phyloP scores from a whole-genome alignment of 2,888 invertebrate genomes.

The Periphyllus acericola region DNA sequence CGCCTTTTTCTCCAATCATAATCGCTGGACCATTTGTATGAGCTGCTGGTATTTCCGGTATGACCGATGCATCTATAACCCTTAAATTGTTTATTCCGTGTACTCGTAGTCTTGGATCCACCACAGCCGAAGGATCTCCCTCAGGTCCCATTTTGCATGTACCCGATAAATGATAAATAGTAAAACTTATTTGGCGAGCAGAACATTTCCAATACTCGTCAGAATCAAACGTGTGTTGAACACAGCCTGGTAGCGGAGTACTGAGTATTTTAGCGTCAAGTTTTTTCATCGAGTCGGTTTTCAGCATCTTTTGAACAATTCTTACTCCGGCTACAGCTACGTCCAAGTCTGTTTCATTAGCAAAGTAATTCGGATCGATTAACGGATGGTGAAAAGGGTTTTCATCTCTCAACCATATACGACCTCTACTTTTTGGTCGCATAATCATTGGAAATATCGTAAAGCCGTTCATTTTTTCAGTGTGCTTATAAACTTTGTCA shows the following conservation, averaged over 20 bases:
- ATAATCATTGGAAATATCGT: constrained; percentile 74
- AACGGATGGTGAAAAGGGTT: constrained; percentile 76
- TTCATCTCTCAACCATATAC: constrained; percentile 73
- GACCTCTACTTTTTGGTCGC: constrained; percentile 77
- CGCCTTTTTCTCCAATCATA: constrained; percentile 78
- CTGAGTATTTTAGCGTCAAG: constrained; percentile 71
- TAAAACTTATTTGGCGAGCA: constrained; percentile 72
- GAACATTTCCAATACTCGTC: constrained; percentile 77
- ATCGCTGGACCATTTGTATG: constrained; percentile 77
- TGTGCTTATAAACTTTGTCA: constrained; percentile 68
- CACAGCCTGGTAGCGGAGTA: constrained; percentile 72
- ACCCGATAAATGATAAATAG: constrained; percentile 75
- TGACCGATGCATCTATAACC: constrained; percentile 77
- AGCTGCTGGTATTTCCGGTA: constrained; percentile 75
- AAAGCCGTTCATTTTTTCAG: constrained; percentile 70
- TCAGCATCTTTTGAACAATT: constrained; percentile 71
- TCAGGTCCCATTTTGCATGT: constrained; percentile 72
- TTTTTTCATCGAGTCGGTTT: constrained; percentile 73
- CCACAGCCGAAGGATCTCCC: constrained; percentile 71
- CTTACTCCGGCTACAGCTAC: constrained; percentile 74
- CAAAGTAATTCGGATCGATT: constrained; percentile 77
- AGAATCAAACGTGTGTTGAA: constrained; percentile 70
- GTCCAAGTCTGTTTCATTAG: constrained; percentile 72
- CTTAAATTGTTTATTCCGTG: constrained; percentile 74
- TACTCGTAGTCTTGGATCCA: constrained; percentile 72